Evolutionary conservation across 1,140 invertebrate genomes (phyloP).

Genomic region (Drosophila malerkotliana): DNA sequence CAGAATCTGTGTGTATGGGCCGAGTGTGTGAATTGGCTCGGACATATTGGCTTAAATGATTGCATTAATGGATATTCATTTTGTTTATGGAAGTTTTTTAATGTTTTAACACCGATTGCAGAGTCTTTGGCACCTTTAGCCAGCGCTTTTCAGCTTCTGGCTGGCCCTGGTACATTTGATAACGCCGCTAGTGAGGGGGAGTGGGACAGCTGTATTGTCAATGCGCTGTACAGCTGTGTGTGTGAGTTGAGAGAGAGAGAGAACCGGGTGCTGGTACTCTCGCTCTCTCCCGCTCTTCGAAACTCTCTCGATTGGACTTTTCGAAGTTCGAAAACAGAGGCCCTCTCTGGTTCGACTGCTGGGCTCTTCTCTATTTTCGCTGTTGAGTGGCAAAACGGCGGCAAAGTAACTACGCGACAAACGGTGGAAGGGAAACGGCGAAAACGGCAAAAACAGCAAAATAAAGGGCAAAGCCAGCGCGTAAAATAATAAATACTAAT

Average conservation of each 20-base stretch:
- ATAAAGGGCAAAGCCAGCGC: conserved; percentile 35
- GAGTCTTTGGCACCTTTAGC: conserved; percentile 12
- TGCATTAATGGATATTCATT: conserved; percentile 45
- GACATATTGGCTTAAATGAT: not conserved
- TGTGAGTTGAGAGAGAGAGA: conserved; percentile 16
- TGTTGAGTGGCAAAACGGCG: conserved; percentile 78
- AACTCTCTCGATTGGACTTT: conserved; percentile 33
- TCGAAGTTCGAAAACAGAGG: conserved; percentile 66
- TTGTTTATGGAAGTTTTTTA: conserved; percentile 17
- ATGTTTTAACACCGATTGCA: conserved; percentile 6
- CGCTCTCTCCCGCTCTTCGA: conserved; percentile 9
- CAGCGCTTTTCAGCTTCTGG: conserved; percentile 35
- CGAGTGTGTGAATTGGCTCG: not conserved
- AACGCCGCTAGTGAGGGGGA: conserved; percentile 37
- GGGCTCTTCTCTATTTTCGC: conserved; percentile 50
- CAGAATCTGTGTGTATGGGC: not conserved
- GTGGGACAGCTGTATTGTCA: conserved; percentile 44
- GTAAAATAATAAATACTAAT: conserved; percentile 53
- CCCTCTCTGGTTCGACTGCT: conserved; percentile 26
- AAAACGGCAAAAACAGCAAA: conserved; percentile 43
- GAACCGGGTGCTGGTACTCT: conserved; percentile 2
- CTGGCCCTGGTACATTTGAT: conserved; percentile 18
- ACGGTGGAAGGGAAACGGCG: conserved; percentile 41
- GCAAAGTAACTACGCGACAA: conserved; percentile 71
- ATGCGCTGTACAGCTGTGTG: conserved; percentile 5